Base-by-base conservation (phyloP, 2,888 invertebrate species). In the Holacanthella duospinosa region DNA sequence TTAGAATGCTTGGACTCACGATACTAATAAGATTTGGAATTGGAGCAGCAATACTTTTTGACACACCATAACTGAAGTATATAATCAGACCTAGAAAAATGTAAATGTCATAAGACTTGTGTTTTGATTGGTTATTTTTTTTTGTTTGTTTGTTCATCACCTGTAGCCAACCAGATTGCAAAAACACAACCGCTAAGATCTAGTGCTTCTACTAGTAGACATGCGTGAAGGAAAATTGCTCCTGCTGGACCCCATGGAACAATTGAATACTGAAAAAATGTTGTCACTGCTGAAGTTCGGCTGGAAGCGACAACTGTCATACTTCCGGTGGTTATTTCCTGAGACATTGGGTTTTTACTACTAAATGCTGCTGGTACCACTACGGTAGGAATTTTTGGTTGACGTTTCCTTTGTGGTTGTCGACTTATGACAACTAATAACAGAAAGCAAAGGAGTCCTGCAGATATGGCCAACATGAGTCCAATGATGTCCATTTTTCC, bases 141-240 rank as follows among this genome's bases (percentile, higher is more conserved):
- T 36, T n/a, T 26, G 48, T 9, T 55, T 57, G 24, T 60, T 60
- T 62, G 74, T n/a, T n/a, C n/a, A n/a, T 73, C 77, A 84, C 84
- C 84, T 74, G 84, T 83, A 64, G 80, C 77, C 64, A 82, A 79
- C 78, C 84, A 84, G 56, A 84, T 78, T 4, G 82, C 76, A 55
- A 84, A 79, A 27, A 84, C 83, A 43, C 83, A 82, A 82, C 84
- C 84, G 48, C 84, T 82, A 71, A 82, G 82, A 2, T 81, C 75
- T 24, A 85, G 75, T 55, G 84, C 76, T 24, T 82, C 83, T 2
- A 82, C 81, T 1, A 82, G 79, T 61, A 85, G 73, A 59, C 77
- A 70, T 36, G 81, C 72, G 79, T 78, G 77, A 58, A 78, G 75
- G 29, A 81, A 73, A 55, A 83, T 79, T 43, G 80, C 78, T 59